Evolutionary conservation across 1,140 invertebrate species (phyloP).

Genomic region (Chelonus insularis): DNA sequence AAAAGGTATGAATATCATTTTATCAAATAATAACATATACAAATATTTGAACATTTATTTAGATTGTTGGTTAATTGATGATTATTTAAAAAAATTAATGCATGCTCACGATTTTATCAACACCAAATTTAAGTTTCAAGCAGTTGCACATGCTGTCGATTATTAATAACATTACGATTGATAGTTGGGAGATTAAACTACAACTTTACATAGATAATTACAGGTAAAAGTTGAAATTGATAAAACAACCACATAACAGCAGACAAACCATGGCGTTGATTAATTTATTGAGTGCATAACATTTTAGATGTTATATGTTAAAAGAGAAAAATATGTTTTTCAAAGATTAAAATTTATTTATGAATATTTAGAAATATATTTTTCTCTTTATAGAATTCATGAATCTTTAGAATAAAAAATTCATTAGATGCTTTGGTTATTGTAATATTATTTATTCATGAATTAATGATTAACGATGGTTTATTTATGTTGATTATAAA

Average conservation of each 20-base stretch:
- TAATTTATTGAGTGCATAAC: too few relatives aligned
- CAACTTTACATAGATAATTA: background rate
- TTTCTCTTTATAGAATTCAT: too few relatives aligned
- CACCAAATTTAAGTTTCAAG: background rate
- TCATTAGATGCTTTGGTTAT: too few relatives aligned
- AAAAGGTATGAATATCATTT: constrained; percentile 44
- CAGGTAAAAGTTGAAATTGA: constrained; percentile 10
- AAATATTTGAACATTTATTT: background rate
- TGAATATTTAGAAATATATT: too few relatives aligned
- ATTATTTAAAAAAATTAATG: background rate
- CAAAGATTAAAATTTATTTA: background rate
- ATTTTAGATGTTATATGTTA: too few relatives aligned
- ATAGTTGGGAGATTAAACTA: background rate
- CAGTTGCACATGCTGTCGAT: background rate
- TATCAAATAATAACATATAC: background rate
- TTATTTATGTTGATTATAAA: too few relatives aligned
- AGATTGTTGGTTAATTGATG: background rate
- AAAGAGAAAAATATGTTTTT: too few relatives aligned
- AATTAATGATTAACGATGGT: too few relatives aligned
- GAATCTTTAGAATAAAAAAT: too few relatives aligned
- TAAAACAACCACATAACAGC: background rate
- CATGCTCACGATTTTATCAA: background rate
- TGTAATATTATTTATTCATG: too few relatives aligned
- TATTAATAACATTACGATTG: background rate
- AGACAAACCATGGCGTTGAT: background rate